phyloP scores from a whole-genome alignment of 2,797 vertebrate species.

The Falco rusticolus region DNA sequence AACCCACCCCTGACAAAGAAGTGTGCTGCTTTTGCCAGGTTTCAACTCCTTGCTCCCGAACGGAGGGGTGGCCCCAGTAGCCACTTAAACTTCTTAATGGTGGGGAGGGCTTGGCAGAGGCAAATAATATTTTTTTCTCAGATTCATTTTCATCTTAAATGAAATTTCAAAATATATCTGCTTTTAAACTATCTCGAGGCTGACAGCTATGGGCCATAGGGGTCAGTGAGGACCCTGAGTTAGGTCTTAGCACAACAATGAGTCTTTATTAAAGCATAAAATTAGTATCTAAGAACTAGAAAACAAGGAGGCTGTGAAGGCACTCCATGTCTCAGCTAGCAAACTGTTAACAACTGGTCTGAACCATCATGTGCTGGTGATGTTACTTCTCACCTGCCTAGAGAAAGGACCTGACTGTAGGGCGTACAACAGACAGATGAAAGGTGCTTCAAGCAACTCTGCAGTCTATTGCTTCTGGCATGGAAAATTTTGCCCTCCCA shows the following conservation, averaged over 20 bases:
- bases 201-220: background rate
- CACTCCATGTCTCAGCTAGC: background rate
- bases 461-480: background rate
- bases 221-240: background rate
- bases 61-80: background rate
- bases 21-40: background rate
- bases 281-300: background rate
- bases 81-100: background rate
- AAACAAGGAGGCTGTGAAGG: background rate
- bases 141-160: background rate
- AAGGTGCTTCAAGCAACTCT: background rate
- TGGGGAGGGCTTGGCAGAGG: background rate
- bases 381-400: background rate
- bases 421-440: background rate
- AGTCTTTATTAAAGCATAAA: background rate
- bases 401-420: background rate
- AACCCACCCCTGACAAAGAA: background rate
- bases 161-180: background rate
- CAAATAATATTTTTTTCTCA: background rate
- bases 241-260: background rate
- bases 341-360: background rate
- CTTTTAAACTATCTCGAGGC: background rate
- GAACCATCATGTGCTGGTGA: background rate
- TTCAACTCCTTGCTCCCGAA: background rate
- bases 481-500: background rate